Conservation (phyloP, 2,888 invertebrate genomes). For the Hirudinaria manillensis region DNA sequence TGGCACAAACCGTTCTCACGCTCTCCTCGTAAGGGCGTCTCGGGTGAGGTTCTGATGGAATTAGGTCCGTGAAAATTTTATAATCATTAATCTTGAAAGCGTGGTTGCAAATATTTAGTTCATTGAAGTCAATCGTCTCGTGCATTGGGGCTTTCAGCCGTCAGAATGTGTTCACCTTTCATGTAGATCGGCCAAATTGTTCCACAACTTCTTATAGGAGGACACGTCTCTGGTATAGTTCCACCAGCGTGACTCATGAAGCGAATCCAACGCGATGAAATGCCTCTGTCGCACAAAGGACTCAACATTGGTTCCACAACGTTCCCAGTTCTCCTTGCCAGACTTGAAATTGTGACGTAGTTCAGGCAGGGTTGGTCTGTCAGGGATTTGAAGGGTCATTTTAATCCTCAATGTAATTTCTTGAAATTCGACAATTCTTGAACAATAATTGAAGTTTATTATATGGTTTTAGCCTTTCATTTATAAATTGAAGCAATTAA, state of each 20-base stretch:
- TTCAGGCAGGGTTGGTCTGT: constrained; percentile 34
- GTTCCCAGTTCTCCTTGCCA: constrained; percentile 36
- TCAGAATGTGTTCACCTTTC: no score
- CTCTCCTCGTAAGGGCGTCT: constrained; percentile 28
- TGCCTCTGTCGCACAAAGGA: constrained; percentile 36
- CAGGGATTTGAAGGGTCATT: neutral
- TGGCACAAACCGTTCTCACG: neutral
- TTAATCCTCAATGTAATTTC: neutral
- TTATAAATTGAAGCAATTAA: no score
- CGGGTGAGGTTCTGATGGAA: constrained; percentile 35
- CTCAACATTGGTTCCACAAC: constrained; percentile 26
- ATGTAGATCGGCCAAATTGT: constrained; percentile 39
- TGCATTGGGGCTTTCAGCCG: no score
- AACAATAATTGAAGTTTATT: no score
- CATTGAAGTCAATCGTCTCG: neutral
- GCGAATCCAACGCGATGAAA: constrained; percentile 34
- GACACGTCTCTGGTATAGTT: constrained; percentile 37
- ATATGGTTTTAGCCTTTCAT: no score
- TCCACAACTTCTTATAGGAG: constrained; percentile 37
- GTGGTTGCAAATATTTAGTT: no score
- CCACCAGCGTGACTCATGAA: constrained; percentile 36
- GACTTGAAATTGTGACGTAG: constrained; percentile 32
- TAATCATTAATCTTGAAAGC: no score
- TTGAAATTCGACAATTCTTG: no score
- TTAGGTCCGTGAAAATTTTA: no score